Evolutionary conservation across 1,140 invertebrate genomes (phyloP), one percentile per base, ranked within the genome.

Genomic region (Hyphantria cunea): DNA sequence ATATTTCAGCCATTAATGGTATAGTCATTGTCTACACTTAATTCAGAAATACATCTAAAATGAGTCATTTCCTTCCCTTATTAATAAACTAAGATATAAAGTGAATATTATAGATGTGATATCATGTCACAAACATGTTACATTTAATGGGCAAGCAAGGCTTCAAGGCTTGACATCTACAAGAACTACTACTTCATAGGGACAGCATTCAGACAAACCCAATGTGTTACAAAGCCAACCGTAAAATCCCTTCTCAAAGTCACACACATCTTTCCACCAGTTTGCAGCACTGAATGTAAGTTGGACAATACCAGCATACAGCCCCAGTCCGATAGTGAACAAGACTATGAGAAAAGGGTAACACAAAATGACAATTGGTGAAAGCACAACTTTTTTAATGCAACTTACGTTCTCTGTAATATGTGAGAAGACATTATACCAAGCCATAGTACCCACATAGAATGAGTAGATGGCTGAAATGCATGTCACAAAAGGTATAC

Each of bases 201-300:
- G 94, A 56, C 94, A 93, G 76, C 95, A 96, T 73, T 95, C 94
- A 53, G 94, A 93, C 64, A 96, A 85, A 64, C 93, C 92, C 15
- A 95, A 70, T 42, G 92, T 88, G 42, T 93, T 93, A 84, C 95
- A 96, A 33, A 96, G 84, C 95, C 95, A 96, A 25, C 95, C 95
- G 76, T 95, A 96, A 84, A 96, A 96, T 0, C 95, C 95, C 86
- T 96, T 96, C 66, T 96, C 95, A 74, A 94, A 94, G 85, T 96
- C 95, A 58, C 92, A 92, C 7, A 95, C 92, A 87, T 95, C 94
- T 66, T 93, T 93, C 71, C 92, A 92, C 95, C 95, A 96, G 49
- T 92, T 93, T 33, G 92, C 92, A 54, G 93, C 94, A 73, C 92
- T 93, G 83, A 94, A 94, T 1, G 95, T 95, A 10, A 96, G 76